Percentiles rank a stretch among this genome's conserved stretches.
These are phyloP conservation scores for Carcharodon carcharias DNA, from an alignment of 2,797 vertebrate species.

Conservation along the genomic window DNA sequence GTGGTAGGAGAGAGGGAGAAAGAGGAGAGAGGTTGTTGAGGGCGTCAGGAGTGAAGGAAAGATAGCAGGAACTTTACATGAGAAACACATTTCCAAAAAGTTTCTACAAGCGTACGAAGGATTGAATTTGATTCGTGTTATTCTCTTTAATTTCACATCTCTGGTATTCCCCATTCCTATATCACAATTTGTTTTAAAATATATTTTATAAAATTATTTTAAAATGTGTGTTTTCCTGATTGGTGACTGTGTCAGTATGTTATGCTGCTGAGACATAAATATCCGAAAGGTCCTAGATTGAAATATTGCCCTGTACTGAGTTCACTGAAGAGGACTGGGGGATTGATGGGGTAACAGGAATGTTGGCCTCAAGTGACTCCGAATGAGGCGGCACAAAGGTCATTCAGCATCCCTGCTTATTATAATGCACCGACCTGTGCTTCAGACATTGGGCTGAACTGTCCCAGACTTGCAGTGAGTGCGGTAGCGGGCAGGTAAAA, in stretches of 20 bases:
- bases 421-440: neutral
- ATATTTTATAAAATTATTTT: neutral
- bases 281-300: too few relatives aligned
- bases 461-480: too few relatives aligned
- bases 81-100: neutral
- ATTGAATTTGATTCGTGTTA: neutral
- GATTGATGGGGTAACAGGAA: neutral
- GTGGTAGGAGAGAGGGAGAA: neutral
- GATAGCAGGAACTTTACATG: neutral
- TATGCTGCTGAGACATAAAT: too few relatives aligned
- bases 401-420: neutral
- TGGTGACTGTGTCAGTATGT: neutral
- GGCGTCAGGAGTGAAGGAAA: neutral
- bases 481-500: too few relatives aligned
- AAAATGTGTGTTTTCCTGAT: neutral
- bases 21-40: neutral
- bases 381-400: neutral
- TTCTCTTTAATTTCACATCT: neutral
- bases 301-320: neutral
- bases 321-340: neutral
- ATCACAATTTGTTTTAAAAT: neutral
- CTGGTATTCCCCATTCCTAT: neutral
- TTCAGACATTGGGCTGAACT: neutral
- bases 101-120: neutral
- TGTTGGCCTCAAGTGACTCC: neutral